Evolutionary conservation across 2,113 vertebrate species (phyloP), one percentile per base, ranked within the genome.

Genomic region (Cephalopholis sonnerati): DNA sequence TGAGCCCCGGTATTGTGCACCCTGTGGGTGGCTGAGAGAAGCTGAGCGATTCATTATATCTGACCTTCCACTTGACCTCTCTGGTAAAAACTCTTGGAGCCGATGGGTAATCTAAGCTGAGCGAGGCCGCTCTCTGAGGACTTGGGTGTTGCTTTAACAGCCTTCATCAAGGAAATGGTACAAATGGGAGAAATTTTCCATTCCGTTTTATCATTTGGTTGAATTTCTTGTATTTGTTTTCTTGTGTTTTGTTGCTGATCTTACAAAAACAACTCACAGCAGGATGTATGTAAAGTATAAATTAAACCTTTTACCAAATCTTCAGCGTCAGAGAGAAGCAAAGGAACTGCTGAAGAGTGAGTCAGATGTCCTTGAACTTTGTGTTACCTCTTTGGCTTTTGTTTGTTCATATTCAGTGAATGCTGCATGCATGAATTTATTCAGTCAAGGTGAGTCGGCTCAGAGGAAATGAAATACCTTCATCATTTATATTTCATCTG

Each of bases 21-120:
- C 67, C 68, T 0, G 79, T 68, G 77, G 86, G 65, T 11, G 27
- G 46, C 70, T 3, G 51, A 39, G 24, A 75, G 81, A 68, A 74
- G 24, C 68, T 2, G 46, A 74, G 51, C 13, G 59, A 87, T 83
- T 92, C 88, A 91, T 89, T 85, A 87, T 68, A 72, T 25, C 15
- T 7, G n/a, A 89, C 92, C 87, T 87, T 83, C 70, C 53, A 75
- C 83, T 89, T 86, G 91, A 92, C 88, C 86, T 79, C 41, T 16
- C 54, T 44, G 48, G 48, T 77, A 51, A 85, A 83, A 82, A 74
- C 74, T 69, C 62, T 67, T 6, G 57, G 73, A 59, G 77, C 66
- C 36, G 44, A 53, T 82, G 81, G 85, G 82, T 76, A 84, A 86
- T 88, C 27, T 53, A 53, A 80, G 75, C 81, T 1, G 58, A 78